Percentiles rank a stretch among this genome's conserved stretches.
These are phyloP conservation scores for Epinephelus awoara DNA, from an alignment of 2,797 vertebrate genomes.

Conservation along the genomic window DNA sequence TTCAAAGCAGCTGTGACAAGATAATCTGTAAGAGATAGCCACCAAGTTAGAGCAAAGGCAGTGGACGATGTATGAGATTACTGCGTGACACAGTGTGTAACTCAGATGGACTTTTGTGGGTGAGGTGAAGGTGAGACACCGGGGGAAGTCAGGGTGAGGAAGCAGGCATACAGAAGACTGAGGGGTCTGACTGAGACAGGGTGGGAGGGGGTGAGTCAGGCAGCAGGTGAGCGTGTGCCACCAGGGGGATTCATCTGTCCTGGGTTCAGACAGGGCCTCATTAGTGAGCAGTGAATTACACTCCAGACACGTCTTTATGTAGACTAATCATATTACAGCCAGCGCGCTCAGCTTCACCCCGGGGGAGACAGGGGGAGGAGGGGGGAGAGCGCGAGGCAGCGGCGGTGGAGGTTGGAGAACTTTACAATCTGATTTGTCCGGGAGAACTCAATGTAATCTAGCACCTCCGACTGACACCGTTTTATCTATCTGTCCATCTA, in stretches of 20 bases:
- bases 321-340: conserved; percentile 91
- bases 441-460: conserved; percentile 90
- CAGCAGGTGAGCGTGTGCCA: conserved; percentile 82
- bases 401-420: conserved; percentile 68
- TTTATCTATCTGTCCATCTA: conserved; percentile 88
- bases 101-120: conserved; percentile 17
- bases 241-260: conserved; percentile 81
- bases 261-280: conserved; percentile 89
- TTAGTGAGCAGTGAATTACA: conserved; percentile 92
- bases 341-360: conserved; percentile 79
- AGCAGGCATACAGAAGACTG: conserved; percentile 17
- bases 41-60: conserved; percentile 8
- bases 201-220: conserved; percentile 35
- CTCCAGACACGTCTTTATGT: conserved; percentile 91
- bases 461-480: conserved; percentile 88
- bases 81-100: background rate
- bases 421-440: conserved; percentile 92
- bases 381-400: conserved; percentile 16
- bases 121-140: conserved; percentile 40
- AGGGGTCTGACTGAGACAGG: conserved; percentile 38
- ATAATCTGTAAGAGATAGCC: background rate
- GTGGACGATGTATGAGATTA: conserved; percentile 16
- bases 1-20: conserved; percentile 1
- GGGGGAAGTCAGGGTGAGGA: conserved; percentile 29
- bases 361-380: conserved; percentile 44